A percentile compares a stretch with the other conserved stretches of the same genome.
Conservation (phyloP, 2,113 vertebrate genomes). For the Micronycteris hirsuta region DNA sequence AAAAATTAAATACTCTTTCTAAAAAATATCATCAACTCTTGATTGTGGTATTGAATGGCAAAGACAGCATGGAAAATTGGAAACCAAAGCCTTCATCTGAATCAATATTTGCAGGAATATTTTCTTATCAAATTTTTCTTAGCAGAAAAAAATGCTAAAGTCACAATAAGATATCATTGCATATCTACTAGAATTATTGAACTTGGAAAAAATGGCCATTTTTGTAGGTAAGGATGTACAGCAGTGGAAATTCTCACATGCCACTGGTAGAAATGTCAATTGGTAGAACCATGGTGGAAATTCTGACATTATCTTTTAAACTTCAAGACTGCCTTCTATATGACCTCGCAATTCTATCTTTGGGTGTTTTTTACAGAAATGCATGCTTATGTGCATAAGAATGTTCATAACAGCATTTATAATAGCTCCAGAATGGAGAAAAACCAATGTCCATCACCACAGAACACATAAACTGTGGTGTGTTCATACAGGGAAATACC, state of each 20-base stretch:
- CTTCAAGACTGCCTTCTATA: background rate
- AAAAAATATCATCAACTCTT: conserved; percentile 24
- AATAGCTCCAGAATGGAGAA: background rate
- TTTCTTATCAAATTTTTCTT: background rate
- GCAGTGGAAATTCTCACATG: background rate
- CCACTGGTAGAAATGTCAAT: background rate
- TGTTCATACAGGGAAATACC: background rate
- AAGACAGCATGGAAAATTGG: background rate
- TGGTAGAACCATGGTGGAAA: background rate
- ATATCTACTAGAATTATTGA: background rate
- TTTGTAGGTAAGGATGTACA: background rate
- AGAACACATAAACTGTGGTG: background rate
- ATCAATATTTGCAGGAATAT: conserved; percentile 11
- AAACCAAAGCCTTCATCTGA: background rate
- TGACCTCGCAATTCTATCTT: background rate
- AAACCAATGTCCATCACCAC: background rate
- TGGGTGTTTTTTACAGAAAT: background rate
- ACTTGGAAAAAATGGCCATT: background rate
- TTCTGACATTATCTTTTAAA: background rate
- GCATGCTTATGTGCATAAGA: background rate
- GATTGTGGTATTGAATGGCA: background rate
- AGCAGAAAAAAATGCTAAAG: background rate
- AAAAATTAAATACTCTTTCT: conserved; percentile 35
- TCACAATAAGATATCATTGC: background rate
- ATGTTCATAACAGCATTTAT: background rate